Evolutionary conservation across 2,113 vertebrate species (phyloP), one percentile per base, ranked within the genome.

Genomic region (Nothobranchius furzeri): DNA sequence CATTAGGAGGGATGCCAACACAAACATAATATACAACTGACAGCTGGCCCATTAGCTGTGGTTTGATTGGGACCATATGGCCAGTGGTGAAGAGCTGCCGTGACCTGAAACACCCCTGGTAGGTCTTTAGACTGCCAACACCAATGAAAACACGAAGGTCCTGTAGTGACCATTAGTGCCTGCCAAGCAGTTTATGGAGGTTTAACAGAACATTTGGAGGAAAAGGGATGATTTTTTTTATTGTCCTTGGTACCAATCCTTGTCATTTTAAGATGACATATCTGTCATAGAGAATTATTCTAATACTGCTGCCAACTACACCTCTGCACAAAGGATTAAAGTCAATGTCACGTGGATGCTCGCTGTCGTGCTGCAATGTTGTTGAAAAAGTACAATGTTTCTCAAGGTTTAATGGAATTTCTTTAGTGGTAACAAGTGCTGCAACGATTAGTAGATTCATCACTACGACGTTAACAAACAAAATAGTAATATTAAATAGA

Each of bases 21-120:
- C 60, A 57, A 75, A 65, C 57, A 43, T 73, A 81, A 82, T 75
- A 78, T 76, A 61, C 65, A 72, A 73, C 71, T 74, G 81, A 78
- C 83, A 87, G 85, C 81, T 86, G 87, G 85, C 79, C 81, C 87
- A 86, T 83, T 87, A 84, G 88, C 75, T 68, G 24, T 12, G n/a
- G 79, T 81, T 85, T 89, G 87, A 87, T 84, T 85, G 81, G 58
- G 64, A 60, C 84, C 90, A 89, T 91, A 91, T 90, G 88, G 85
- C 70, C 82, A 71, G 78, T 71, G 68, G 84, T 66, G 72, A 80
- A 76, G 46, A 55, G 65, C 72, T 68, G 72, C 78, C 67, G 70
- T 82, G 89, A 90, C 84, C 85, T 47, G 25, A 76, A 73, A 79
- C 68, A 78, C 68, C 76, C 73, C 77, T 71, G 73, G 81, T 81